Base-by-base conservation (phyloP, 2,113 vertebrate genomes). In the Vulpes lagopus region DNA sequence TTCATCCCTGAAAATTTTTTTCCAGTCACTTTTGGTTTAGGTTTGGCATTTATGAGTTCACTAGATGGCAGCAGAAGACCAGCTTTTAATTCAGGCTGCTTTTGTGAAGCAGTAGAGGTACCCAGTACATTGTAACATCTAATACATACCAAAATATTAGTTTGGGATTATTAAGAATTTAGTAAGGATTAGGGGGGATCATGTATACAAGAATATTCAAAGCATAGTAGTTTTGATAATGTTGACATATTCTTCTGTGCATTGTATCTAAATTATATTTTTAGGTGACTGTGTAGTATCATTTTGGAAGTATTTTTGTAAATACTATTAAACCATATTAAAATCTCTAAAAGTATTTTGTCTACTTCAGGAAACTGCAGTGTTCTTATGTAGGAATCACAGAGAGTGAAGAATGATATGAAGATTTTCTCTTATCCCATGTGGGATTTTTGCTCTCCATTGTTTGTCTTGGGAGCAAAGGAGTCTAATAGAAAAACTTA, bases 11-110 rank as follows among this genome's bases (percentile, higher is more conserved):
- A 25, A 94, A 71, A 15, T 32, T 57, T 65, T 82, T 76, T 65
- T 20, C 38, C 51, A 60, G 10, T 86, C 3, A 32, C 8, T 84
- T 71, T 90, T 93, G 91, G 20, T 89, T 96, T 83, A n/a, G 7
- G 88, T 84, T 91, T 95, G 71, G 3, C 23, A 25, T 94, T 89
- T 85, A 43, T 83, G n/a, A 38, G 23, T 78, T 91, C 96, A 92
- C 92, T 97, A 98, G 98, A 60, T 96, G 96, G 97, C 94, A 98
- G 96, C 90, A 97, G 87, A 97, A 83, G 80, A 84, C 59, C n/a
- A 91, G 51, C 19, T 97, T 97, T 93, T 74, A 89, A 73, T 85
- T 87, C 64, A 27, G 69, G 14, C 15, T 86, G 22, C 17, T 55
- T 94, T 89, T 92, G 51, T 79, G 69, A 89, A 85, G 57, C 11